These are phyloP conservation scores for Mus caroli DNA, from an alignment of 2,797 vertebrate genomes.

Conservation along the genomic window DNA sequence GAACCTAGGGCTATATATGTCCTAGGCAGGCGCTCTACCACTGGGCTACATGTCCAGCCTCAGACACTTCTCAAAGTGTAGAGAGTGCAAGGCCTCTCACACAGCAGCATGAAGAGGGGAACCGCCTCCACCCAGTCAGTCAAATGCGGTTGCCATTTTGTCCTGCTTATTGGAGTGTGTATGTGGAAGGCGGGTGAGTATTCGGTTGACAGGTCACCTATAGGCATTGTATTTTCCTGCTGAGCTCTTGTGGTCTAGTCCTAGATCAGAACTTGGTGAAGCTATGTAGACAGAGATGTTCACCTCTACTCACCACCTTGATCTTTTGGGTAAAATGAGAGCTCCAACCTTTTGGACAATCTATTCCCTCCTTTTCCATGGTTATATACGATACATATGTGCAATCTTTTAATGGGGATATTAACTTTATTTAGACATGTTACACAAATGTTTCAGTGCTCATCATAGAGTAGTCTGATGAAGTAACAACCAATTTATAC, in stretches of 20 bases:
- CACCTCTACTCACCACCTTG: neutral
- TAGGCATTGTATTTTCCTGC: neutral
- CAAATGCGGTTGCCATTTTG: neutral
- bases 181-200: neutral
- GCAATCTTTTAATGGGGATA: neutral
- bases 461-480: neutral
- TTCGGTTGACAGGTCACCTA: neutral
- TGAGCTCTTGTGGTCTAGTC: neutral
- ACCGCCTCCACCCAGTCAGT: neutral
- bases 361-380: neutral
- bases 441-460: neutral
- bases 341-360: neutral
- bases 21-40: neutral
- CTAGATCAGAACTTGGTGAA: neutral
- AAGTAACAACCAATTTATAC: neutral
- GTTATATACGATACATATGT: neutral
- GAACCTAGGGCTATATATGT: too few relatives aligned
- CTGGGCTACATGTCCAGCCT: neutral
- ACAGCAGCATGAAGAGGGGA: neutral
- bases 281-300: neutral
- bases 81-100: neutral
- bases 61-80: neutral
- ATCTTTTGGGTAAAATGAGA: neutral
- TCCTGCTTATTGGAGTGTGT: neutral
- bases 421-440: neutral